Conservation (phyloP, 2,113 vertebrate species). For the Fregetta grallaria region DNA sequence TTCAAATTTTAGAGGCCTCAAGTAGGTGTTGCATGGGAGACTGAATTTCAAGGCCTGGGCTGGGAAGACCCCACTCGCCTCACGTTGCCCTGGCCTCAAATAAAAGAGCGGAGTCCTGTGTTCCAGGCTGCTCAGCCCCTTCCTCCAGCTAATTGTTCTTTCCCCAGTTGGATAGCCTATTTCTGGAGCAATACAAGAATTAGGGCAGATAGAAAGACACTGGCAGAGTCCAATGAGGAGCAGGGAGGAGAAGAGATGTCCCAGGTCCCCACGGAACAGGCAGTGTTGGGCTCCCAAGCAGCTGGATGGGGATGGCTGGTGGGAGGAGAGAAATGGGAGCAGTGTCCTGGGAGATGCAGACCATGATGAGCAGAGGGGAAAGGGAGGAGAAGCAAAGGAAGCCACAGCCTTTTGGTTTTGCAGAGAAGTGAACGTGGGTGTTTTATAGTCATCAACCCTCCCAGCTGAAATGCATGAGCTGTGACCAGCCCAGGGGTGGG, state of each 20-base stretch:
- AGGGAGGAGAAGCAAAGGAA: not conserved
- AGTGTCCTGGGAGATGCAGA: not conserved
- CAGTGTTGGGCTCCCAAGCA: not conserved
- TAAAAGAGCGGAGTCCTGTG: not conserved
- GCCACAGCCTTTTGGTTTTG: not conserved
- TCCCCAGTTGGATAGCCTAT: conserved; percentile 53
- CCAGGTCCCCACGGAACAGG: not conserved
- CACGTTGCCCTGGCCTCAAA: not conserved
- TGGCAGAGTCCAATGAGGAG: not conserved
- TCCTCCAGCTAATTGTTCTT: conserved; percentile 47
- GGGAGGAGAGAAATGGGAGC: not conserved
- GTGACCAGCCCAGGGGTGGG: not conserved
- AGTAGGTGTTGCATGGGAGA: not conserved
- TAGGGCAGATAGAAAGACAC: conserved; percentile 16
- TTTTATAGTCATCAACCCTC: not conserved
- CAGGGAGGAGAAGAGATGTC: not conserved
- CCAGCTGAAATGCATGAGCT: not conserved
- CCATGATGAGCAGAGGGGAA: too few species aligned
- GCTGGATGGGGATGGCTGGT: not conserved
- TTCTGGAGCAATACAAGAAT: conserved; percentile 47
- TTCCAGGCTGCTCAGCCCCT: conserved; percentile 1
- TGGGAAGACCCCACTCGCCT: not conserved
- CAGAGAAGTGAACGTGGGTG: not conserved
- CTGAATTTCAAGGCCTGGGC: not conserved
- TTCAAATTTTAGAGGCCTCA: not conserved